Evolutionary conservation across 2,113 vertebrate species (phyloP).

Genomic region (Columba livia): DNA sequence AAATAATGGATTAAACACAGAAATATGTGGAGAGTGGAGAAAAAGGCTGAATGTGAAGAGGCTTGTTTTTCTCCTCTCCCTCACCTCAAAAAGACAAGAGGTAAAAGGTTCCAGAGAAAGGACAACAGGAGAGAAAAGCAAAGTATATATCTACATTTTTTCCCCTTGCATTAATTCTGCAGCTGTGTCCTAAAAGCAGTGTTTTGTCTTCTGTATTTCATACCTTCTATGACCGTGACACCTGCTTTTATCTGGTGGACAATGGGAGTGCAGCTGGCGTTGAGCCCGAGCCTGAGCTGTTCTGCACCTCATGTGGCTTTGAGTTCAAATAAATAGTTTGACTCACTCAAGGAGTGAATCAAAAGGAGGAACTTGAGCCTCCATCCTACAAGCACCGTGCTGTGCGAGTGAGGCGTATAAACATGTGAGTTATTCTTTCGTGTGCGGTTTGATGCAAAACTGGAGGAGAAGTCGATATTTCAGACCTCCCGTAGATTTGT

Average conservation of each 20-base stretch:
- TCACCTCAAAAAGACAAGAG: background rate
- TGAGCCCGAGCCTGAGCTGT: background rate
- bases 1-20: background rate
- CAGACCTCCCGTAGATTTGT: background rate
- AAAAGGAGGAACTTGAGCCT: conserved; percentile 33
- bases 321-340: conserved; percentile 46
- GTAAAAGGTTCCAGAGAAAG: background rate
- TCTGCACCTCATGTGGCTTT: conserved; percentile 7
- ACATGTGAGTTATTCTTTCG: background rate
- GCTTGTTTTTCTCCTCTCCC: background rate
- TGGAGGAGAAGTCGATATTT: background rate
- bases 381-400: conserved; percentile 13
- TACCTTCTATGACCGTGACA: background rate
- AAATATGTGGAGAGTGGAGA: background rate
- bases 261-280: conserved; percentile 37
- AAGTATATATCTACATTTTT: background rate
- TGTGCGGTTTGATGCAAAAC: background rate
- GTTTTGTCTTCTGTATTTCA: conserved; percentile 42
- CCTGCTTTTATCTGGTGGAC: conserved; percentile 48
- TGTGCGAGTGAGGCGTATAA: conserved; percentile 14
- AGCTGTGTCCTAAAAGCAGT: conserved; percentile 22
- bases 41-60: background rate
- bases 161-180: background rate
- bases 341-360: conserved; percentile 46
- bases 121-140: background rate